Evolutionary conservation across 2,888 invertebrate genomes (phyloP).

Genomic region (Tachina lurida): DNA sequence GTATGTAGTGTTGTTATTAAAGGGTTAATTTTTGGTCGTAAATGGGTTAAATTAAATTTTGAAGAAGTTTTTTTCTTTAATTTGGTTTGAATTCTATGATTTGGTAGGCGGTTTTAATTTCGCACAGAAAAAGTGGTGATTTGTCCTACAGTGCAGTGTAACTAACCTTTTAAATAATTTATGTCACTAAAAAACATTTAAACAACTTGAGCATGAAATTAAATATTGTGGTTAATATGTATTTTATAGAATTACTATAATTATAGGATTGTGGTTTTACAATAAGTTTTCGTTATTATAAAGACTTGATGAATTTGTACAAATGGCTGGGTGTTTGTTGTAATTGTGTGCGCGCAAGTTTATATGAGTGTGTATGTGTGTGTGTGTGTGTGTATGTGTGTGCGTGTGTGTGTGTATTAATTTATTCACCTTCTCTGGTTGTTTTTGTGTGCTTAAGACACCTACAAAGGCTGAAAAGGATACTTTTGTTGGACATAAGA

Average conservation of each 20-base stretch:
- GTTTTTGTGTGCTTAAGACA: slow-evolving; percentile 6
- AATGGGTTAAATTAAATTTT: too few relatives aligned
- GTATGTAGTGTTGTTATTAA: too few relatives aligned
- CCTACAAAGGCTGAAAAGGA: neutral
- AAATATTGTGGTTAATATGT: slow-evolving; percentile 61
- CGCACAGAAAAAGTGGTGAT: too few relatives aligned
- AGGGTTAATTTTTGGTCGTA: too few relatives aligned
- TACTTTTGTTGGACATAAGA: neutral
- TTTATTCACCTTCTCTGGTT: neutral
- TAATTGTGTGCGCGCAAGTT: too few relatives aligned
- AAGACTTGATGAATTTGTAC: neutral
- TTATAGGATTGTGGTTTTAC: slow-evolving; percentile 60
- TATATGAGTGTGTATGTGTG: neutral
- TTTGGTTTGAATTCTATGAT: too few relatives aligned
- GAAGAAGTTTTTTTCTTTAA: too few relatives aligned
- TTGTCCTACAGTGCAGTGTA: too few relatives aligned
- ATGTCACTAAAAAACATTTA: slow-evolving; percentile 40
- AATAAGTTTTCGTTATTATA: slow-evolving; percentile 41
- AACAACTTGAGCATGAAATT: slow-evolving; percentile 65
- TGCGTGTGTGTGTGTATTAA: neutral
- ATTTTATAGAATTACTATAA: slow-evolving; percentile 62
- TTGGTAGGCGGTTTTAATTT: too few relatives aligned
- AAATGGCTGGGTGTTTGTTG: too few relatives aligned
- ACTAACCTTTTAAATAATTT: neutral
- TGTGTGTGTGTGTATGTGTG: neutral